These are phyloP conservation scores for Thalassoma bifasciatum DNA, from an alignment of 2,113 vertebrate genomes.

Conservation along the genomic window DNA sequence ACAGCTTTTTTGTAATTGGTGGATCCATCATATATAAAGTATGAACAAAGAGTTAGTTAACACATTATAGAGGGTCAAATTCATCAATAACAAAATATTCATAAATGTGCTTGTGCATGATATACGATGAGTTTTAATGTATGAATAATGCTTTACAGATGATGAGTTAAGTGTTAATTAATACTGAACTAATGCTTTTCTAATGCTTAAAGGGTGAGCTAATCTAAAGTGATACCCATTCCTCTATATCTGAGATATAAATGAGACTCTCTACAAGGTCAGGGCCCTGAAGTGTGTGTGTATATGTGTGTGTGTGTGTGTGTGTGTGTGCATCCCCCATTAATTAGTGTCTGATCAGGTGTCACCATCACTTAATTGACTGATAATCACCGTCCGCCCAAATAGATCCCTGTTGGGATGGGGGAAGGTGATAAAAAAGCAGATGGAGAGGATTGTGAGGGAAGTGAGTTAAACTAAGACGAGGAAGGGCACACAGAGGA, in stretches of 20 bases:
- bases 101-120: no score
- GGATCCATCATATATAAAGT: no score
- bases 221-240: no score
- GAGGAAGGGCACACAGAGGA: constrained; percentile 20
- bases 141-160: no score
- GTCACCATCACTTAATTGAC: constrained; percentile 63
- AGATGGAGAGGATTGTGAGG: constrained; percentile 12
- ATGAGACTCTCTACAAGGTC: constrained; percentile 16
- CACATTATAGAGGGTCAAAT: no score
- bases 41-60: no score
- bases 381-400: constrained; percentile 57
- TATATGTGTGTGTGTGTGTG: neutral
- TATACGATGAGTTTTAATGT: no score
- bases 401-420: constrained; percentile 10
- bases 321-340: constrained; percentile 15
- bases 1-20: no score
- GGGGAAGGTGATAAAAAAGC: constrained; percentile 1
- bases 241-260: neutral
- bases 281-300: neutral
- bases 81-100: no score
- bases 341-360: constrained; percentile 61
- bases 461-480: constrained; percentile 7
- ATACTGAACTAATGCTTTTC: no score
- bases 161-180: no score
- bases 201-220: no score